A percentile compares a stretch with the other conserved stretches of the same genome.
phyloP scores from a whole-genome alignment of 2,888 invertebrate species.

The Andricus quercusramuli region DNA sequence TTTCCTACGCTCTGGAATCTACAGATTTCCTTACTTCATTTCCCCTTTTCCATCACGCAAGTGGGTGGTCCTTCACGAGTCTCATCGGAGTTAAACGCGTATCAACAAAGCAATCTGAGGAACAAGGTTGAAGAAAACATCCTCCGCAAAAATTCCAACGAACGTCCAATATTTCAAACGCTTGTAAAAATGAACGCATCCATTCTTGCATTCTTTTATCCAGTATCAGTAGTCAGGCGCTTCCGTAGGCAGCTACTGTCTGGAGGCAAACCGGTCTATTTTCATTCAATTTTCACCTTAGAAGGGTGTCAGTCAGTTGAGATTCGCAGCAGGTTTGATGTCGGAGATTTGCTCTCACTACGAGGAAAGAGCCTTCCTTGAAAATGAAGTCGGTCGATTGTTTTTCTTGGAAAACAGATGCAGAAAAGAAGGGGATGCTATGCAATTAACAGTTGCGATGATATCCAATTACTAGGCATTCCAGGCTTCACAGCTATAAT shows the following conservation, averaged over 20 bases:
- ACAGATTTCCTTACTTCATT: slow-evolving; percentile 30
- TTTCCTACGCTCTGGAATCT: slow-evolving; percentile 13
- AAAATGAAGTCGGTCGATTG: slow-evolving; percentile 23
- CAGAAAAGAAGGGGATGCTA: slow-evolving; percentile 17
- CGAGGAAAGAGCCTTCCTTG: background rate
- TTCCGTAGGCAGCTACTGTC: background rate
- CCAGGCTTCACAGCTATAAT: slow-evolving; percentile 6
- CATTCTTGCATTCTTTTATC: background rate
- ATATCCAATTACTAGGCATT: slow-evolving; percentile 4
- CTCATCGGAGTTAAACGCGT: background rate
- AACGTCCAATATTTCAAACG: background rate
- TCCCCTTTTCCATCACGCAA: slow-evolving; percentile 10
- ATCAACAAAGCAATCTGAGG: background rate
- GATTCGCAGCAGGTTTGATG: background rate
- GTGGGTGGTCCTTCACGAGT: slow-evolving; percentile 27
- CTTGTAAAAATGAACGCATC: background rate
- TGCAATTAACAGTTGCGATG: slow-evolving; percentile 15
- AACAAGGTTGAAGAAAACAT: background rate
- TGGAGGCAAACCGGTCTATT: slow-evolving; percentile 21
- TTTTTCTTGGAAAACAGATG: slow-evolving; percentile 3
- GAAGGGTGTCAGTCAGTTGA: background rate
- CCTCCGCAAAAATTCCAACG: background rate
- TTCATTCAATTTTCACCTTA: slow-evolving; percentile 23
- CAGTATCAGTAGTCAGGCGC: background rate
- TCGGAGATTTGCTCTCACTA: slow-evolving; percentile 1